Conservation (phyloP, 2,113 vertebrate species). For the Tinamus guttatus region DNA sequence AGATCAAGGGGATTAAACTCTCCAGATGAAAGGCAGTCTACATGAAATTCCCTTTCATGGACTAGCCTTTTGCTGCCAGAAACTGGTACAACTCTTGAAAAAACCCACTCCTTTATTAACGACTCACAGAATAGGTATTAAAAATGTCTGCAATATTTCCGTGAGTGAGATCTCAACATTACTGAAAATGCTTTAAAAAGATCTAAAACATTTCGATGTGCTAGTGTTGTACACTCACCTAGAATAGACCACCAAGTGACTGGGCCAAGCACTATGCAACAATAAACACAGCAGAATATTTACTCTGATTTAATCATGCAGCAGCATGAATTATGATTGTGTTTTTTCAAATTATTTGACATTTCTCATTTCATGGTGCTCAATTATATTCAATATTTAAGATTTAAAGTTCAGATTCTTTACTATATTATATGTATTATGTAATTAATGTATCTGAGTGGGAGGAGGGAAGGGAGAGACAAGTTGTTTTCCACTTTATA, state of each 20-base stretch:
- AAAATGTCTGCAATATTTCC: background rate
- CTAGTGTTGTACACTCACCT: background rate
- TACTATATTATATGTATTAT: background rate
- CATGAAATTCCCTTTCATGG: background rate
- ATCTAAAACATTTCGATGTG: background rate
- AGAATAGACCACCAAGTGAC: background rate
- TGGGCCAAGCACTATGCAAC: background rate
- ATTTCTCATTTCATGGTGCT: background rate
- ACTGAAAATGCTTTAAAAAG: background rate
- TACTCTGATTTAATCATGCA: background rate
- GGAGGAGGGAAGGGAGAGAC: background rate
- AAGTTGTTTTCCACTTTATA: background rate
- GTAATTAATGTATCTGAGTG: background rate
- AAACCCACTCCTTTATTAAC: background rate
- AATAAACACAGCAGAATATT: background rate
- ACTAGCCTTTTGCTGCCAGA: background rate
- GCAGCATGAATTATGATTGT: background rate
- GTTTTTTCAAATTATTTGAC: background rate
- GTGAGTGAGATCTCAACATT: background rate
- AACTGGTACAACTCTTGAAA: background rate
- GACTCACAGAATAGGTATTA: background rate
- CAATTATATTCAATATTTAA: background rate
- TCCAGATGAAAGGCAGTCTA: background rate
- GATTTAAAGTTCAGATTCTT: background rate
- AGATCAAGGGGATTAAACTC: background rate